phyloP scores from a whole-genome alignment of 1,140 invertebrate species.

The Parapsyche elsis region DNA sequence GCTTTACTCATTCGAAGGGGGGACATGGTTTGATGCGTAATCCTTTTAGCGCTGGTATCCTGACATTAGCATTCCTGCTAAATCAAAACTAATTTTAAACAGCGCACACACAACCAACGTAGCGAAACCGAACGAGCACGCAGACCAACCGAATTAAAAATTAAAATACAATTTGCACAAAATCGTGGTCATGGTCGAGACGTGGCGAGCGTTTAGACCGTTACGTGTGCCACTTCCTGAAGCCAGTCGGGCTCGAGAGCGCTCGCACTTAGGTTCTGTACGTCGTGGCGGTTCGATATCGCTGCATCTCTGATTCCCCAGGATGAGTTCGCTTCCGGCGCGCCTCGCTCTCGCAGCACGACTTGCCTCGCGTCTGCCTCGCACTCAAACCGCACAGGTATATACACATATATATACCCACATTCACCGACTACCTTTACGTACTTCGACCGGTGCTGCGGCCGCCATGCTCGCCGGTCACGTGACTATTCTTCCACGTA shows the following conservation, averaged over 20 bases:
- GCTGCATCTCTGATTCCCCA: conserved; percentile 15
- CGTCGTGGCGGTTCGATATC: conserved; percentile 45
- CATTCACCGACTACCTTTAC: conserved; percentile 28
- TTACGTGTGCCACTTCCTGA: not conserved
- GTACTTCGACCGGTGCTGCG: no score
- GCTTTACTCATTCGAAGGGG: no score
- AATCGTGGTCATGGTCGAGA: no score
- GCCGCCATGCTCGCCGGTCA: conserved; percentile 14
- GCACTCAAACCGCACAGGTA: conserved; percentile 47
- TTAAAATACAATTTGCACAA: no score
- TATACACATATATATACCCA: no score
- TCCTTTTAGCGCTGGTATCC: no score
- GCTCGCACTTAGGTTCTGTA: conserved; percentile 29
- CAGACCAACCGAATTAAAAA: no score
- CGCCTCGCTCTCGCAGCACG: conserved; percentile 43
- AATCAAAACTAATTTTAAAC: no score
- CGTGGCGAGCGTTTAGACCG: not conserved
- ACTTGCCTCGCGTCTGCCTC: conserved; percentile 45
- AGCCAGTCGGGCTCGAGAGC: not conserved
- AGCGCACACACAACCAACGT: no score
- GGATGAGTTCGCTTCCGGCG: conserved; percentile 23
- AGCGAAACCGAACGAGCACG: no score
- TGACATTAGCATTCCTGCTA: no score
- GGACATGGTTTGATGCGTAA: no score
- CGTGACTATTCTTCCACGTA: not conserved